Conservation (phyloP, 2,797 vertebrate species). For the Pseudopleuronectes americanus region DNA sequence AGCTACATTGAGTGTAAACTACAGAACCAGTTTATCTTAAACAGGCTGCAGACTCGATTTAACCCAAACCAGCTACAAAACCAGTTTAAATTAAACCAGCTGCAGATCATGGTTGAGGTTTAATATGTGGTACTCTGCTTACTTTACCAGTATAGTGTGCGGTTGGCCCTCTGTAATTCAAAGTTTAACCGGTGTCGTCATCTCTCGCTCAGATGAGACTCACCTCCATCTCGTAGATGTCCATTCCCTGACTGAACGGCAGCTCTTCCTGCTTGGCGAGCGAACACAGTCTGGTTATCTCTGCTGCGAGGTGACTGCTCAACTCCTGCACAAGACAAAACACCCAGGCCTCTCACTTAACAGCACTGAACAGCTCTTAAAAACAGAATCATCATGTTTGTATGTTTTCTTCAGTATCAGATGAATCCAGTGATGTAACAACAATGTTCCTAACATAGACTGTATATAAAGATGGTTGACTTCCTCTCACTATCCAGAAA, state of each 20-base stretch:
- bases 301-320: constrained; percentile 74
- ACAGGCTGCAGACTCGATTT: too few species aligned
- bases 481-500: too few species aligned
- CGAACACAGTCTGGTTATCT: constrained; percentile 74
- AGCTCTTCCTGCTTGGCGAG: constrained; percentile 62
- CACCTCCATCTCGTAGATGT: constrained; percentile 80
- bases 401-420: too few species aligned
- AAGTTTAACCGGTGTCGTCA: not conserved
- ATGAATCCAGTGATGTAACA: too few species aligned
- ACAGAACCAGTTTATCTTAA: not conserved
- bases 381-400: not conserved
- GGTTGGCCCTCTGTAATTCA: not conserved
- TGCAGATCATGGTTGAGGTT: not conserved
- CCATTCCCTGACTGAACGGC: constrained; percentile 54
- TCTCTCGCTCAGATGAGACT: constrained; percentile 6
- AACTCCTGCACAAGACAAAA: constrained; percentile 68
- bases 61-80: too few species aligned
- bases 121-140: too few species aligned
- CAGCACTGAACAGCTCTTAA: not conserved
- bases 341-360: not conserved
- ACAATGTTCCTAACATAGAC: too few species aligned
- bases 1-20: too few species aligned
- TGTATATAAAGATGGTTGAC: too few species aligned
- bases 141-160: too few species aligned
- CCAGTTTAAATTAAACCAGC: not conserved